Percentiles rank a stretch among this genome's conserved stretches.
Conservation (phyloP, 2,797 vertebrate species). For the Cyprinodon diabolis region DNA sequence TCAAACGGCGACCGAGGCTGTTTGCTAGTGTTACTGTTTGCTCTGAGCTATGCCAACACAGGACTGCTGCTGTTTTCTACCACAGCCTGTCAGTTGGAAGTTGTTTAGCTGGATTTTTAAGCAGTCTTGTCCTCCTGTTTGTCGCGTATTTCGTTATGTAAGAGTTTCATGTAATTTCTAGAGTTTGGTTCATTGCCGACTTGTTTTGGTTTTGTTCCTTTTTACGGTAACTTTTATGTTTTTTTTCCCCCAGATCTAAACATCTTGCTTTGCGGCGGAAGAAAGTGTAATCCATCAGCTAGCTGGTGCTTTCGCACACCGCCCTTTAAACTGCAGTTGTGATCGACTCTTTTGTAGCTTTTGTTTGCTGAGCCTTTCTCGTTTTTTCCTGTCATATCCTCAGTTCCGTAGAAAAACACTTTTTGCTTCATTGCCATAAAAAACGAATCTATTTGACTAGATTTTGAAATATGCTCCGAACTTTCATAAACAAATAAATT, state of each 20-base stretch:
- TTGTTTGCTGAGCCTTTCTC: conserved; percentile 24
- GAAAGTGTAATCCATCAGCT: conserved; percentile 19
- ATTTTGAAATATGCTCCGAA: not conserved
- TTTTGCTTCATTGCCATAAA: conserved; percentile 1
- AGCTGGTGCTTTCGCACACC: conserved; percentile 19
- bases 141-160: not conserved
- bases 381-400: conserved; percentile 5
- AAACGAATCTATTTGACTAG: not conserved
- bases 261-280: conserved; percentile 43
- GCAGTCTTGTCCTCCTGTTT: not conserved
- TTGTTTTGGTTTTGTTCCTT: conserved; percentile 30
- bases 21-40: conserved; percentile 71
- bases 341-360: conserved; percentile 7
- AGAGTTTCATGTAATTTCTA: conserved; percentile 1
- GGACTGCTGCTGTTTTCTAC: conserved; percentile 69
- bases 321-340: conserved; percentile 7
- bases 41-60: conserved; percentile 59
- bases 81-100: conserved; percentile 50
- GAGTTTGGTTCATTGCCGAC: conserved; percentile 5
- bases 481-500: not conserved
- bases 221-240: conserved; percentile 55
- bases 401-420: conserved; percentile 10
- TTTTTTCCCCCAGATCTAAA: conserved; percentile 29
- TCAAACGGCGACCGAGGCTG: conserved; percentile 52
- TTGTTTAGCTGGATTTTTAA: conserved; percentile 29